Evolutionary conservation across 2,888 invertebrate genomes (phyloP).

Genomic region (Synanthedon andrenaeformis): DNA sequence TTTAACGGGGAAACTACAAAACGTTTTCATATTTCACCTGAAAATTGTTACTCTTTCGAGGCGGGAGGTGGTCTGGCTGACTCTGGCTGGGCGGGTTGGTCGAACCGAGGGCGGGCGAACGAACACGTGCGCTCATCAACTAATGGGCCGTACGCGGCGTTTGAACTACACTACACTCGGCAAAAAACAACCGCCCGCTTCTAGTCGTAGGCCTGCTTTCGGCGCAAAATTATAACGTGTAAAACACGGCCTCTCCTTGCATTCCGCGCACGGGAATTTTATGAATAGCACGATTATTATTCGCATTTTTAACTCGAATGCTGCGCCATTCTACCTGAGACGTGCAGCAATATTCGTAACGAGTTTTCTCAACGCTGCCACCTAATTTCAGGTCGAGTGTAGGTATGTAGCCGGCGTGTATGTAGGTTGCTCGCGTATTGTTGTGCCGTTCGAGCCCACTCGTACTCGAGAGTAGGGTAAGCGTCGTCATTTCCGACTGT

Average conservation of each 20-base stretch:
- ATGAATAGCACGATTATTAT: slow-evolving; percentile 68
- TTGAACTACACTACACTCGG: slow-evolving; percentile 67
- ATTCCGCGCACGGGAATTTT: slow-evolving; percentile 66
- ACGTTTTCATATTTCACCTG: slow-evolving; percentile 64
- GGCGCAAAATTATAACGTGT: slow-evolving; percentile 69
- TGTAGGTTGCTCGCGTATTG: slow-evolving; percentile 9
- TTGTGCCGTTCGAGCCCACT: background rate
- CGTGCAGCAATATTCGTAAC: slow-evolving; percentile 68
- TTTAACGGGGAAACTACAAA: slow-evolving; percentile 52
- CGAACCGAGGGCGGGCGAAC: slow-evolving; percentile 20
- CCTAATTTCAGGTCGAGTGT: slow-evolving; percentile 62
- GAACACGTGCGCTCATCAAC: slow-evolving; percentile 67
- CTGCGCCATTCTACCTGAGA: slow-evolving; percentile 63
- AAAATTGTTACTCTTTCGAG: slow-evolving; percentile 54
- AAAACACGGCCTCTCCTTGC: slow-evolving; percentile 65
- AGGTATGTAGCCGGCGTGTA: background rate
- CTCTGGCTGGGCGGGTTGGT: slow-evolving; percentile 7
- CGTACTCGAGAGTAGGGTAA: slow-evolving; percentile 11
- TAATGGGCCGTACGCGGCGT: slow-evolving; percentile 72
- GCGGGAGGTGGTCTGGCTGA: background rate
- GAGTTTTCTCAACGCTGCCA: slow-evolving; percentile 63
- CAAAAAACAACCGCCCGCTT: slow-evolving; percentile 51
- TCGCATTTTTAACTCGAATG: slow-evolving; percentile 69
- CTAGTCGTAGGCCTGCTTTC: slow-evolving; percentile 56
- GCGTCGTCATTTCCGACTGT: slow-evolving; percentile 14